phyloP scores from a whole-genome alignment of 2,888 invertebrate genomes.

The Crioceris asparagi region DNA sequence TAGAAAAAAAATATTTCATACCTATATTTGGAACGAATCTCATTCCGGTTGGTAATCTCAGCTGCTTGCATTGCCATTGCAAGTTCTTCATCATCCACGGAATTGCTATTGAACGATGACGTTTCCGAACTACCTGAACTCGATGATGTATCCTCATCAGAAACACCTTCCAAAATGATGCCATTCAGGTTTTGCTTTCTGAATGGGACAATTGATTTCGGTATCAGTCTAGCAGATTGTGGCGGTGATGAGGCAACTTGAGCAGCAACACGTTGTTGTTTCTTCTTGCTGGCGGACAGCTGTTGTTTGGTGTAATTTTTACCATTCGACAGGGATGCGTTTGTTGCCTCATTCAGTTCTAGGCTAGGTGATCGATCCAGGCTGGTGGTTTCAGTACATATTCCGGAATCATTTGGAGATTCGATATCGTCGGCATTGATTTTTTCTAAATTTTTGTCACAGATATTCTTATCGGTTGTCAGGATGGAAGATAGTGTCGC shows the following conservation, averaged over 20 bases:
- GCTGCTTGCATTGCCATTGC: slow-evolving; percentile 78
- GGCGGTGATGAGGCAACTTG: too few species aligned
- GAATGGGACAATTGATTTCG: slow-evolving; percentile 16
- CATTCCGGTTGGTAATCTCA: slow-evolving; percentile 66
- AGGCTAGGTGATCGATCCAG: slow-evolving; percentile 50
- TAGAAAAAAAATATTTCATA: too few species aligned
- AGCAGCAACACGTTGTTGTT: too few species aligned
- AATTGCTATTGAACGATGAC: slow-evolving; percentile 65
- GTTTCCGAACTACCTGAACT: slow-evolving; percentile 41
- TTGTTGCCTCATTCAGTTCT: slow-evolving; percentile 36
- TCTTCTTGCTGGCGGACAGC: too few species aligned
- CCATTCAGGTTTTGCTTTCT: slow-evolving; percentile 13
- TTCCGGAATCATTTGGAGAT: slow-evolving; percentile 53
- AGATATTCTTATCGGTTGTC: slow-evolving; percentile 31
- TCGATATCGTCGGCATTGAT: slow-evolving; percentile 26
- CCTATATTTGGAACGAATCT: slow-evolving; percentile 72
- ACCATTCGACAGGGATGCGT: too few species aligned
- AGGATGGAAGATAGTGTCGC: slow-evolving; percentile 50
- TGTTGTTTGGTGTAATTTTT: too few species aligned
- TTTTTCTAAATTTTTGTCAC: too few species aligned
- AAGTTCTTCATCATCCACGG: slow-evolving; percentile 78
- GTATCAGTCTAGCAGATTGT: slow-evolving; percentile 16
- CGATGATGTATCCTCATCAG: slow-evolving; percentile 28
- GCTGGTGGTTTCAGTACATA: slow-evolving; percentile 64
- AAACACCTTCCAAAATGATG: slow-evolving; percentile 7